Evolutionary conservation across 2,888 invertebrate species (phyloP).

Genomic region (Cheiracanthium punctorium): DNA sequence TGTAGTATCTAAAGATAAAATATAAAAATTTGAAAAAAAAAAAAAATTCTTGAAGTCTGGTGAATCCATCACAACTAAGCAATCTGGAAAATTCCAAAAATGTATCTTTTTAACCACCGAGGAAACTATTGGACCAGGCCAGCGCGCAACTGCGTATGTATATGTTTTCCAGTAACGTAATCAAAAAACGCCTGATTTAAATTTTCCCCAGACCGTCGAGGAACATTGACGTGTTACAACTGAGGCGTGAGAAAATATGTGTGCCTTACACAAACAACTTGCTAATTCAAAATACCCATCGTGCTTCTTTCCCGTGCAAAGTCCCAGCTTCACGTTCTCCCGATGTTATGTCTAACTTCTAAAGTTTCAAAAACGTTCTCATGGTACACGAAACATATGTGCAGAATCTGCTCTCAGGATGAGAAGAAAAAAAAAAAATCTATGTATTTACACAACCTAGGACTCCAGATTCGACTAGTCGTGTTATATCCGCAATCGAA

Average conservation of each 20-base stretch:
- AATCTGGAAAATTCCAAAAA: too few species aligned
- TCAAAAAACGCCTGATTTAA: neutral
- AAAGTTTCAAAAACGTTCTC: neutral
- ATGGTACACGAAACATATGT: neutral
- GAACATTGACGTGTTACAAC: neutral
- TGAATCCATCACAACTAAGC: too few species aligned
- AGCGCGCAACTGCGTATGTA: neutral
- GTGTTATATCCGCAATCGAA: neutral
- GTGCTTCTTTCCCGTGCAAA: neutral
- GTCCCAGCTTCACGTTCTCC: neutral
- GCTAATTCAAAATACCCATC: neutral
- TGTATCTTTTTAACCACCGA: too few species aligned
- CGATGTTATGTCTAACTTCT: slow-evolving; percentile 8
- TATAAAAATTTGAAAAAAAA: too few species aligned
- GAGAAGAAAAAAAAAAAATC: neutral
- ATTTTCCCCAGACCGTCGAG: neutral
- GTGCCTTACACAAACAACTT: neutral
- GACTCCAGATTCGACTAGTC: neutral
- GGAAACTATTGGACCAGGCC: too few species aligned
- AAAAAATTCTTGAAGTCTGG: too few species aligned
- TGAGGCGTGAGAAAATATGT: neutral
- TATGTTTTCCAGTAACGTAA: neutral
- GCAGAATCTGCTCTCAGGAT: neutral
- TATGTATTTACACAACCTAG: neutral
- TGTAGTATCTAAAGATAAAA: too few species aligned